These are phyloP conservation scores for Dromaius novaehollandiae DNA, from an alignment of 2,113 vertebrate genomes.

Conservation along the genomic window DNA sequence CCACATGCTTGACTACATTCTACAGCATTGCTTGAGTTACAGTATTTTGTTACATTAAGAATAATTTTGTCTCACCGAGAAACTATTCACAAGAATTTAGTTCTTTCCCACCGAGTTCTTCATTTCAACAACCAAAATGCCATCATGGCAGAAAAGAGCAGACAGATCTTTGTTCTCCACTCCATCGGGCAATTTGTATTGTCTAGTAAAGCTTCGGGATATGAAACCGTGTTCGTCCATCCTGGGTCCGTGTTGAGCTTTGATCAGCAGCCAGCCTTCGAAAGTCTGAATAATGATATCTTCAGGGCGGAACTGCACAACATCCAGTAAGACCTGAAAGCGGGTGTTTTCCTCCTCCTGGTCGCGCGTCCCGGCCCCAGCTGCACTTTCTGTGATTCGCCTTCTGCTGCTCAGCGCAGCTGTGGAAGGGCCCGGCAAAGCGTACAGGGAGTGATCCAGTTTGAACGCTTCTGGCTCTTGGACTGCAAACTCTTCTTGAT, in stretches of 20 bases:
- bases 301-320: slow-evolving; percentile 85
- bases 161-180: slow-evolving; percentile 77
- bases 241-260: slow-evolving; percentile 78
- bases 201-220: slow-evolving; percentile 82
- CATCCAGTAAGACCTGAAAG: slow-evolving; percentile 82
- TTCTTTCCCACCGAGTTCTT: slow-evolving; percentile 61
- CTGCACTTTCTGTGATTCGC: fast-evolving
- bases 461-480: slow-evolving; percentile 71
- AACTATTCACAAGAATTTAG: not conserved
- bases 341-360: not conserved
- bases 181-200: slow-evolving; percentile 79
- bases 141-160: slow-evolving; percentile 83
- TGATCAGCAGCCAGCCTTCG: slow-evolving; percentile 86
- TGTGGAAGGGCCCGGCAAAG: slow-evolving; percentile 78
- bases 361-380: fast-evolving
- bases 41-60: not conserved
- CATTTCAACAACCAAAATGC: slow-evolving; percentile 83
- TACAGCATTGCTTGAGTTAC: not conserved
- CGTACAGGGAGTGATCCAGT: slow-evolving; percentile 79
- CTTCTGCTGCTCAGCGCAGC: not conserved
- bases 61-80: not conserved
- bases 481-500: slow-evolving; percentile 75
- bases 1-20: not conserved
- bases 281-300: slow-evolving; percentile 89
- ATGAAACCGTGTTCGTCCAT: slow-evolving; percentile 86